Percentiles rank a stretch among this genome's conserved stretches.
Evolutionary conservation across 2,113 vertebrate species (phyloP).

Genomic region (Micronycteris hirsuta): DNA sequence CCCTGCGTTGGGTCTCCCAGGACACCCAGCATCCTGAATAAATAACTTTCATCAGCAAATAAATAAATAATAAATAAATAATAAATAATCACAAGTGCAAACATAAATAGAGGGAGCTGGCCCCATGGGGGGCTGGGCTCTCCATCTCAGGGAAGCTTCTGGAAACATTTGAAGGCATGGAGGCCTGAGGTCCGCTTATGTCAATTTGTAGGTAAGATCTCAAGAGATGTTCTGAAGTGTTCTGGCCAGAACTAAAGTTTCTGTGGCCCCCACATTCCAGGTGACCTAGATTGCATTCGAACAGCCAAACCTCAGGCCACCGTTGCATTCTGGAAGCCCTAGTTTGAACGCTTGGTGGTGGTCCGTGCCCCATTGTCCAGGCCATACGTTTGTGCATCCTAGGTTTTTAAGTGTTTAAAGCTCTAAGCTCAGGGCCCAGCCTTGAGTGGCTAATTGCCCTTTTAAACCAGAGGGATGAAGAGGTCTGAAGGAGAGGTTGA

Average conservation of each 20-base stretch:
- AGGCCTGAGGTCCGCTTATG: background rate
- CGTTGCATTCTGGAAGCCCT: background rate
- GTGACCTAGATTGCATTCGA: background rate
- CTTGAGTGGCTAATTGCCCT: background rate
- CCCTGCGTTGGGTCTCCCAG: background rate
- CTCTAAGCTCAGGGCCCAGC: background rate
- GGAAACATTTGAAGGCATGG: background rate
- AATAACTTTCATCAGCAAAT: conserved; percentile 69
- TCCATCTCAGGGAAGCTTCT: background rate
- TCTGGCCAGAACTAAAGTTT: background rate
- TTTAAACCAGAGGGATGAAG: background rate
- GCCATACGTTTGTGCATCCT: background rate
- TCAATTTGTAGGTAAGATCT: background rate
- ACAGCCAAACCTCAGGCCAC: background rate
- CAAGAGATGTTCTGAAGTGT: background rate
- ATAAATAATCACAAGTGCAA: conserved; percentile 68
- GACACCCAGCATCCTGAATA: conserved; percentile 50
- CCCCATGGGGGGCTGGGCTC: background rate
- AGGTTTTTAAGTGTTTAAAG: conserved; percentile 23
- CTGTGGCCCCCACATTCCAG: background rate
- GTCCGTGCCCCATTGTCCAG: background rate
- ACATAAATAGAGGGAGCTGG: conserved; percentile 57
- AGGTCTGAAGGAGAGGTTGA: background rate
- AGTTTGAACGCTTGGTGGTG: background rate
- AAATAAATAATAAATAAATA: conserved; percentile 75